Base-by-base conservation (phyloP, 2,888 invertebrate species). In the Temnothorax ravouxi region DNA sequence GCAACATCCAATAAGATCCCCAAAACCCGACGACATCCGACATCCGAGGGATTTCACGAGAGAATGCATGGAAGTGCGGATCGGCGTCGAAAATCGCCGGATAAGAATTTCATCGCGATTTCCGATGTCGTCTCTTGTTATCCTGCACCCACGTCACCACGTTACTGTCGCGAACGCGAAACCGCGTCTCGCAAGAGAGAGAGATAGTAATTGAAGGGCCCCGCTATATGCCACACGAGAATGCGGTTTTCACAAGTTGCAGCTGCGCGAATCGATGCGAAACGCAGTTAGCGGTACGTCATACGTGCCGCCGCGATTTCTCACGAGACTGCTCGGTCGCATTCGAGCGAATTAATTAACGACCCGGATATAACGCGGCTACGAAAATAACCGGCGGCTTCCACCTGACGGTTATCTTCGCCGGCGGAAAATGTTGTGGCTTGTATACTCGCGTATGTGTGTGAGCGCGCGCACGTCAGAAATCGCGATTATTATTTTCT, bases 141-240 rank as follows among this genome's bases (percentile, higher is more conserved):
- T 47, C 50, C 56, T 8, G 21, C n/a, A 50, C 13, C 15, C 41
- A 6, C 13, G 11, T 54, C 15, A 9, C 9, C 34, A 34, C 34
- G 29, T 29, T 34, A 15, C 5, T 44, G 34, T 13, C 15, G 13
- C n/a, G 6, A 34, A 34, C 47, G 69, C 29, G 41, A 79, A 75
- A 79, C 47, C 44, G 74, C 77, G 52, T 34, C 34, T n/a, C 50
- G 15, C n/a, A 34, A 18, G 34, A 11, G 34, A 11, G 34, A 52
- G n/a, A n/a, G 34, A 80, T 44, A 59, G 69, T 71, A 84, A 85
- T 85, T 84, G 75, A 84, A 79, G 62, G 67, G 44, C n/a, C n/a
- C 38, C 5, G 59, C 64, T 56, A 52, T 56, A 71, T 29, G 72
- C 44, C 34, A 13, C 47, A 34, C 1, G 74, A 74, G 54, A 56